Percentiles rank a stretch among this genome's conserved stretches.
Conservation (phyloP, 1,140 invertebrate genomes). For the Sycophaga agraensis region DNA sequence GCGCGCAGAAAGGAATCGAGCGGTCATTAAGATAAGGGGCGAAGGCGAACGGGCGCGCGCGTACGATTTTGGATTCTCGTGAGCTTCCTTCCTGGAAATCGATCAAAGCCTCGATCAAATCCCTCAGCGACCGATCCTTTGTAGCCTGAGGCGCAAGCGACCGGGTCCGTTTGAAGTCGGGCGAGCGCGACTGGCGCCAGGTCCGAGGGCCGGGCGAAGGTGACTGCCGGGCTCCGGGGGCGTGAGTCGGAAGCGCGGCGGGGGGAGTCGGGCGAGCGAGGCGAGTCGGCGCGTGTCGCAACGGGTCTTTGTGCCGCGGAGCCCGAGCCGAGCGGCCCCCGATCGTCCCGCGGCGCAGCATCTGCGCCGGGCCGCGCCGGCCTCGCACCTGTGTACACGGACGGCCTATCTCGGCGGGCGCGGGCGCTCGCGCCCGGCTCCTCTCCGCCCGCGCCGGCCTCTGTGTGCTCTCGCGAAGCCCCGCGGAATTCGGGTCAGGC, state of each 20-base stretch:
- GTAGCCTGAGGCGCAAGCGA: no score
- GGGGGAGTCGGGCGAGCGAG: neutral
- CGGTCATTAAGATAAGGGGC: slow-evolving; percentile 18
- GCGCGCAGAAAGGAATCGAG: neutral
- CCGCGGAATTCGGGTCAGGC: no score
- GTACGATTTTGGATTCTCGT: no score
- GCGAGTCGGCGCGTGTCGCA: neutral
- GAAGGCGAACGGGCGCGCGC: neutral
- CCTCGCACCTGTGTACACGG: slow-evolving; percentile 52
- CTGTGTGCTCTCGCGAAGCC: no score
- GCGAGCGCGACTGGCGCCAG: neutral
- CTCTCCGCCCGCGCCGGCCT: neutral
- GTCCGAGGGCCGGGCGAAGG: neutral
- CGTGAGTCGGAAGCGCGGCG: neutral
- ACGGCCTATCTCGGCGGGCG: slow-evolving; percentile 32
- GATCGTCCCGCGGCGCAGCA: slow-evolving; percentile 41
- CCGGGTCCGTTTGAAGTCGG: no score
- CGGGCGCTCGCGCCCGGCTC: neutral
- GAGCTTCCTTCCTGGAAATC: no score
- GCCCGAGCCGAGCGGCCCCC: neutral
- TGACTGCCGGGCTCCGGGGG: neutral
- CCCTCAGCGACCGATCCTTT: no score
- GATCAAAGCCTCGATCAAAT: no score
- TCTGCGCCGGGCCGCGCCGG: slow-evolving; percentile 40
- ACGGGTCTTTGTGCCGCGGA: slow-evolving; percentile 8